These are phyloP conservation scores for Meghimatium bilineatum DNA, from an alignment of 2,888 invertebrate species.

Conservation along the genomic window DNA sequence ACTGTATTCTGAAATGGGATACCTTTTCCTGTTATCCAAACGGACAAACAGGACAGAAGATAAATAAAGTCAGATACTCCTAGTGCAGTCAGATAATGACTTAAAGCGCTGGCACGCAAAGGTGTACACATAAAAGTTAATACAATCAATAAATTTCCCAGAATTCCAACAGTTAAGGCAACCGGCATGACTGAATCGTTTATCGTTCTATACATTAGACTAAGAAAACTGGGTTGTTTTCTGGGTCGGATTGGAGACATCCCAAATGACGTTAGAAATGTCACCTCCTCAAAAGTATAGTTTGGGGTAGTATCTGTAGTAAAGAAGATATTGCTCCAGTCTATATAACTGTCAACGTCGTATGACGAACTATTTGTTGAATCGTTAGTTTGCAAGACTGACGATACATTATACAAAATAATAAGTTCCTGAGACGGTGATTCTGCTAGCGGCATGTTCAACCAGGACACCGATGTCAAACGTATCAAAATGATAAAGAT, in stretches of 20 bases:
- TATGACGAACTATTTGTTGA: not conserved
- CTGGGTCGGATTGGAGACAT: not conserved
- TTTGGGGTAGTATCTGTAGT: not conserved
- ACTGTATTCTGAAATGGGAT: constrained; percentile 50
- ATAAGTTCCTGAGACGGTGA: not conserved
- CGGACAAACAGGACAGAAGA: constrained; percentile 45
- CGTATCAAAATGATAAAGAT: not conserved
- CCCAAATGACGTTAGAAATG: not conserved
- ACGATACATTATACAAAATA: constrained; percentile 28
- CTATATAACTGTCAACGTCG: not conserved
- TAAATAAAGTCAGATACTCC: constrained; percentile 52
- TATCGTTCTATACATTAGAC: not conserved
- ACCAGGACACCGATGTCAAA: not conserved
- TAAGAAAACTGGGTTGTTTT: not conserved
- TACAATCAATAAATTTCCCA: constrained; percentile 48
- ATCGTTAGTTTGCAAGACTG: not conserved
- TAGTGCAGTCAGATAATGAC: constrained; percentile 54
- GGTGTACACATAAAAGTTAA: constrained; percentile 51
- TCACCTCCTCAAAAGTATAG: constrained; percentile 26
- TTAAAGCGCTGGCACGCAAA: constrained; percentile 46
- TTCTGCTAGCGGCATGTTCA: not conserved
- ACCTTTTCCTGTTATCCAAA: constrained; percentile 50
- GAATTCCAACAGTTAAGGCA: constrained; percentile 49
- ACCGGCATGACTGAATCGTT: constrained; percentile 50
- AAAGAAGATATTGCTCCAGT: not conserved